These are phyloP conservation scores for Fragum whitleyi DNA, from an alignment of 2,888 invertebrate species.

Conservation along the genomic window DNA sequence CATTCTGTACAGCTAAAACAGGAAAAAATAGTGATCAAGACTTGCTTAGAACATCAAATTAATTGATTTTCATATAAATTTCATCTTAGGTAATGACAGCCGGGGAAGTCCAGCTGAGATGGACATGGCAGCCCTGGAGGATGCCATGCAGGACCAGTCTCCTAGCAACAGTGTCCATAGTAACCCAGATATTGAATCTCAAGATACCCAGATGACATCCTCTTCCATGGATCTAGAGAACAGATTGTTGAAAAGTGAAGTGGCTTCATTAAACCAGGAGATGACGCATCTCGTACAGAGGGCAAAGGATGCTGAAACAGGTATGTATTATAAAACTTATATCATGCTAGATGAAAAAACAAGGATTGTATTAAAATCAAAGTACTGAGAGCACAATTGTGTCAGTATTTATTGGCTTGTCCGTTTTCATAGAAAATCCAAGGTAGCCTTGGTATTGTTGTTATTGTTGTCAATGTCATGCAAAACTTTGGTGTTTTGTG, in stretches of 20 bases:
- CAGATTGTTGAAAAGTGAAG: conserved; percentile 86
- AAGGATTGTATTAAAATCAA: no score
- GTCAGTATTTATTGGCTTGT: no score
- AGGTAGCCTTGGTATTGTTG: no score
- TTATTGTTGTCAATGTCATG: no score
- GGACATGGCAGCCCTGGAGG: conserved; percentile 76
- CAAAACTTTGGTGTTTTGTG: no score
- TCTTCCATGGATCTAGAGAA: conserved; percentile 84
- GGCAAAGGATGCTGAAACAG: conserved; percentile 86
- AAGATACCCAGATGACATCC: conserved; percentile 69
- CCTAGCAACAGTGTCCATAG: conserved; percentile 78
- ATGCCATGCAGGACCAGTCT: conserved; percentile 80
- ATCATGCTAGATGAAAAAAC: not conserved
- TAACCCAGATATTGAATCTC: conserved; percentile 73
- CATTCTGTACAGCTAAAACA: no score
- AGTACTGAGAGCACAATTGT: no score
- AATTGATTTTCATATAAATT: not conserved
- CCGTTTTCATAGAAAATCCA: not conserved
- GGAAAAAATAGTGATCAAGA: conserved; percentile 79
- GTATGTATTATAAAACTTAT: conserved; percentile 75
- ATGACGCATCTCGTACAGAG: conserved; percentile 86
- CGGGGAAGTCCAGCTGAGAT: conserved; percentile 75
- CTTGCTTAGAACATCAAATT: no score
- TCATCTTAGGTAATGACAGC: conserved; percentile 65
- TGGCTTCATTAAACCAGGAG: conserved; percentile 87